Percentiles rank a stretch among this genome's conserved stretches.
phyloP scores from a whole-genome alignment of 1,140 invertebrate species.

The Trissolcus basalis region DNA sequence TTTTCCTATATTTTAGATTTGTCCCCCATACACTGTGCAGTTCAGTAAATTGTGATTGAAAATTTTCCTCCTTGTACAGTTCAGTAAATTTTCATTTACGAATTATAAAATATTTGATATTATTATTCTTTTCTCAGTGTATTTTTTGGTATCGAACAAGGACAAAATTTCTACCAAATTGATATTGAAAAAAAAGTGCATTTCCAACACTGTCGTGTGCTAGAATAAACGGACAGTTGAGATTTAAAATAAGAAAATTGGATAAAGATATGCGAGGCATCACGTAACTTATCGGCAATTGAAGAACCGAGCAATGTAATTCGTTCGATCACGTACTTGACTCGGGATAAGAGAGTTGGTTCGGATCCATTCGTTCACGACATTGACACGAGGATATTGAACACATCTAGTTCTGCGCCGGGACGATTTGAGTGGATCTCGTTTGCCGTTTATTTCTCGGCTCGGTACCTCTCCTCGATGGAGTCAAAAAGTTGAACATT shows the following conservation, averaged over 20 bases:
- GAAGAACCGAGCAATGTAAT: constrained; percentile 39
- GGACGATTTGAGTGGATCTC: constrained; percentile 32
- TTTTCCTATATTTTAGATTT: no score
- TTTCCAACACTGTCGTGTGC: no score
- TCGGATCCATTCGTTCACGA: constrained; percentile 27
- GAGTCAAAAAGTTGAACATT: no score
- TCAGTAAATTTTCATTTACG: no score
- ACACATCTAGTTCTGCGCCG: constrained; percentile 8
- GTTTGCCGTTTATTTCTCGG: constrained; percentile 43
- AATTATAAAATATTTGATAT: no score
- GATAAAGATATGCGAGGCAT: constrained; percentile 19
- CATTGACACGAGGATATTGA: constrained; percentile 35
- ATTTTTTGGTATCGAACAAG: no score
- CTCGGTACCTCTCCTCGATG: neutral
- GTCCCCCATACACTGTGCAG: no score
- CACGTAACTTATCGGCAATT: constrained; percentile 52
- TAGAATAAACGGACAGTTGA: neutral
- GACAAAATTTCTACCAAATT: no score
- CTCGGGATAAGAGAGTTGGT: constrained; percentile 35
- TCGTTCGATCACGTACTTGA: constrained; percentile 51
- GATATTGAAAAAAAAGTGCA: no score
- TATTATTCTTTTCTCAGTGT: no score
- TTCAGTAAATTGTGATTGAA: no score
- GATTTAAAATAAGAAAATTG: neutral
- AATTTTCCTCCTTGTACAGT: no score